These are phyloP conservation scores for Spatulosminthurus flaviceps DNA, from an alignment of 2,888 invertebrate genomes.

Conservation along the genomic window DNA sequence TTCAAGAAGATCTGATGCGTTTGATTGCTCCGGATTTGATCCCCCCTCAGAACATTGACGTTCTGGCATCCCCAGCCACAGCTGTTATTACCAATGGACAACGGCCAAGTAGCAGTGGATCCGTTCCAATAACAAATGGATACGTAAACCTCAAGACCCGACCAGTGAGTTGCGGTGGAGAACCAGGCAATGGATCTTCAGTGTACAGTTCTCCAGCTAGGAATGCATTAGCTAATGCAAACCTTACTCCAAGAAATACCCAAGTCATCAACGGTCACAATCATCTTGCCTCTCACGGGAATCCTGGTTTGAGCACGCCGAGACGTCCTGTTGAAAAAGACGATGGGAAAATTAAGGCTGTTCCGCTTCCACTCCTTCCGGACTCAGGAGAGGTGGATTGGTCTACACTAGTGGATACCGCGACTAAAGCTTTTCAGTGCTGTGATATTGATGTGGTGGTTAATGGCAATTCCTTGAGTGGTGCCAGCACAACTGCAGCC, in stretches of 20 bases:
- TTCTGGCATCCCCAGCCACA: neutral
- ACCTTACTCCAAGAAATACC: neutral
- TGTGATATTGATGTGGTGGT: slow-evolving; percentile 44
- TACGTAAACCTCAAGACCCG: slow-evolving; percentile 43
- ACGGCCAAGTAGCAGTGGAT: slow-evolving; percentile 52
- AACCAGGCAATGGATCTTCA: slow-evolving; percentile 22
- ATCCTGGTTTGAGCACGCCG: neutral
- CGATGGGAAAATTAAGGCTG: neutral
- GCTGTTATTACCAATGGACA: neutral
- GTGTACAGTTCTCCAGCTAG: neutral
- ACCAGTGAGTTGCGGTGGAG: slow-evolving; percentile 50
- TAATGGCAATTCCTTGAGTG: neutral
- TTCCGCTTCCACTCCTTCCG: slow-evolving; percentile 71
- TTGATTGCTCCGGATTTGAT: slow-evolving; percentile 83
- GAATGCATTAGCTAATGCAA: neutral
- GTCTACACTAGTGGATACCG: slow-evolving; percentile 82
- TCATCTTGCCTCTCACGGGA: neutral
- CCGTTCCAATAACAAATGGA: slow-evolving; percentile 45
- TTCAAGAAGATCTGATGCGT: slow-evolving; percentile 86
- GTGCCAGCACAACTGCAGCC: neutral
- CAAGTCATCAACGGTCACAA: slow-evolving; percentile 19
- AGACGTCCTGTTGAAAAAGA: slow-evolving; percentile 16
- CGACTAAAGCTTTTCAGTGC: slow-evolving; percentile 72
- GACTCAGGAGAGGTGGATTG: slow-evolving; percentile 76
- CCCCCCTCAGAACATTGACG: slow-evolving; percentile 35